These are phyloP conservation scores for Chlamydotis undulata DNA, from an alignment of 2,113 vertebrate species.

Conservation along the genomic window DNA sequence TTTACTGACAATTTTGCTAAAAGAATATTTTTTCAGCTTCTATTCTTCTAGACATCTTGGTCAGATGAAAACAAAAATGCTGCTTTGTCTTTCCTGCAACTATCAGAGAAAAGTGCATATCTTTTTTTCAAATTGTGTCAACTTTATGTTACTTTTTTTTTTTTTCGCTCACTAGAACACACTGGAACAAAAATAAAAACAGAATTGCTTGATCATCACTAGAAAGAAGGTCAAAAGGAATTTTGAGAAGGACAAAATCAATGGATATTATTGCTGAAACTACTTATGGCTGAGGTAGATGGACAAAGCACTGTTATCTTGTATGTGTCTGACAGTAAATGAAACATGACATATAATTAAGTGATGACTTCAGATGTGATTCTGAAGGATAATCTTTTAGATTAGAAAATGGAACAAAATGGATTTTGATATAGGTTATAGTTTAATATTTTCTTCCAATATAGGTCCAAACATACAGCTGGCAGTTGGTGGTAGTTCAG, in stretches of 20 bases:
- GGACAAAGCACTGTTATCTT: background rate
- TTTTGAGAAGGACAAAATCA: background rate
- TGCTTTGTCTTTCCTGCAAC: background rate
- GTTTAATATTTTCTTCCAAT: background rate
- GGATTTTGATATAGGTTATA: background rate
- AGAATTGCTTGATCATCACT: background rate
- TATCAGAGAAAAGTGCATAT: background rate
- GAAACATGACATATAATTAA: background rate
- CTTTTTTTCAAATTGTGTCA: background rate
- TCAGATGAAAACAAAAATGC: background rate
- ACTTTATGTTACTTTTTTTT: background rate
- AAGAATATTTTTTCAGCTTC: background rate
- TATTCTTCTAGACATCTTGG: background rate
- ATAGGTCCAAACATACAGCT: background rate
- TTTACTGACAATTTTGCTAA: background rate
- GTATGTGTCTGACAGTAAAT: background rate
- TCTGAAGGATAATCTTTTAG: background rate
- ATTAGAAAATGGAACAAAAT: background rate
- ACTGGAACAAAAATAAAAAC: background rate
- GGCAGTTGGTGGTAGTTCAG: background rate
- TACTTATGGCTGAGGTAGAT: background rate
- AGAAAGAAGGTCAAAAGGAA: background rate
- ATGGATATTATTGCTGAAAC: background rate
- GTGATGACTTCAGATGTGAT: background rate
- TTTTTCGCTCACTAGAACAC: background rate